Conservation (phyloP, 1,140 invertebrate genomes). For the Zaprionus tsacasi region DNA sequence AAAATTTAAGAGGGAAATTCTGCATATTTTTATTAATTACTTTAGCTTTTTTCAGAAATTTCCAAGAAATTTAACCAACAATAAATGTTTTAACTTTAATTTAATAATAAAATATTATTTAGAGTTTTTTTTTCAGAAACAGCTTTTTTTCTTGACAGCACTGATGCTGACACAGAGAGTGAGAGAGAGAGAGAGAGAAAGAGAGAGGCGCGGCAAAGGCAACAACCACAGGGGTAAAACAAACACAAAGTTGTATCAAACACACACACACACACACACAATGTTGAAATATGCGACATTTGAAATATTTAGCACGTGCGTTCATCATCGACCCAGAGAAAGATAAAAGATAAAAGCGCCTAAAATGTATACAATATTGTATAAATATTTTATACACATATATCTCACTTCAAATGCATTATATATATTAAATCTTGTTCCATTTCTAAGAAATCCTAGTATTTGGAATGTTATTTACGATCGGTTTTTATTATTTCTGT, state of each 20-base stretch:
- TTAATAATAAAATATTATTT: no score
- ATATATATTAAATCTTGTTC: conserved; percentile 6
- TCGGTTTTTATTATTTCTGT: not conserved
- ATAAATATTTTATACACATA: not conserved
- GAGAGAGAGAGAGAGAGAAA: not conserved
- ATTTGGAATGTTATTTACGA: conserved; percentile 14
- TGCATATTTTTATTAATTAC: no score
- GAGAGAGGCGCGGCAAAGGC: conserved; percentile 25
- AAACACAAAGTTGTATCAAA: conserved; percentile 28
- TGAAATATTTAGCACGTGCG: conserved; percentile 54
- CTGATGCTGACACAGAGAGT: no score
- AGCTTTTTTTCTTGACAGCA: no score
- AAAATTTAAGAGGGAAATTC: no score
- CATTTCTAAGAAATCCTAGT: not conserved
- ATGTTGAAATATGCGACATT: conserved; percentile 49
- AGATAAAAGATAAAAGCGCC: conserved; percentile 26
- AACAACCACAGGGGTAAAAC: conserved; percentile 11
- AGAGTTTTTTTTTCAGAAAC: no score
- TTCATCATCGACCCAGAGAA: conserved; percentile 9
- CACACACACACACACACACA: conserved; percentile 14
- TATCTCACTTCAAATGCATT: not conserved
- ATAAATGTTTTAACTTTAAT: no score
- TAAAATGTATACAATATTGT: conserved; percentile 19
- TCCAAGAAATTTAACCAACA: no score
- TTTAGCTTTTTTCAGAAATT: no score